Conservation (phyloP, 1,140 invertebrate genomes). For the Cotesia vestalis region DNA sequence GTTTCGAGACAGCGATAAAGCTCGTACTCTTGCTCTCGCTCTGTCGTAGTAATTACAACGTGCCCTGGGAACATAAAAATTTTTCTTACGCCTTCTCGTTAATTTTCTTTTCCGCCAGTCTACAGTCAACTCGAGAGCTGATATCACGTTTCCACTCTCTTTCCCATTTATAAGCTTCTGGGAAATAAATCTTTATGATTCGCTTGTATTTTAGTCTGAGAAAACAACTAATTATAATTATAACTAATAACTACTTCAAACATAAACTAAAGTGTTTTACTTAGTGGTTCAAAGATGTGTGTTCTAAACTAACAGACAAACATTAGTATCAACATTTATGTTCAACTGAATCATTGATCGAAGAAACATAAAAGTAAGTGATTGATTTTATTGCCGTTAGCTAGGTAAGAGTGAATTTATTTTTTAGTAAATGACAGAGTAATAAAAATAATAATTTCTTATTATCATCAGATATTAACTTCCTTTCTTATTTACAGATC, state of each 20-base stretch:
- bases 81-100: background rate
- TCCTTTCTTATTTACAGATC: too few relatives aligned
- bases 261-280: background rate
- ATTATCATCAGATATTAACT: too few relatives aligned
- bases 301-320: background rate
- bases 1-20: conserved; percentile 33
- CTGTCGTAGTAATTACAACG: conserved; percentile 29
- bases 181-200: conserved; percentile 10
- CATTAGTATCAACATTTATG: conserved; percentile 7
- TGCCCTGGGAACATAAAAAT: conserved; percentile 26
- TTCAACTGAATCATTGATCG: background rate
- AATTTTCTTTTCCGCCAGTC: background rate
- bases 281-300: too few relatives aligned
- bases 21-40: background rate
- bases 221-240: too few relatives aligned
- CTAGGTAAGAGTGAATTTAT: too few relatives aligned
- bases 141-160: conserved; percentile 4
- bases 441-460: too few relatives aligned
- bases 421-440: too few relatives aligned
- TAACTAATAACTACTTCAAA: background rate
- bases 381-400: too few relatives aligned
- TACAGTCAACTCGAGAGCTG: background rate
- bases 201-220: background rate
- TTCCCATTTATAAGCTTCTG: background rate
- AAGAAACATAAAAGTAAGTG: too few relatives aligned